Conservation (phyloP, 1,140 invertebrate genomes). For the Panagrolaimus sp. region DNA sequence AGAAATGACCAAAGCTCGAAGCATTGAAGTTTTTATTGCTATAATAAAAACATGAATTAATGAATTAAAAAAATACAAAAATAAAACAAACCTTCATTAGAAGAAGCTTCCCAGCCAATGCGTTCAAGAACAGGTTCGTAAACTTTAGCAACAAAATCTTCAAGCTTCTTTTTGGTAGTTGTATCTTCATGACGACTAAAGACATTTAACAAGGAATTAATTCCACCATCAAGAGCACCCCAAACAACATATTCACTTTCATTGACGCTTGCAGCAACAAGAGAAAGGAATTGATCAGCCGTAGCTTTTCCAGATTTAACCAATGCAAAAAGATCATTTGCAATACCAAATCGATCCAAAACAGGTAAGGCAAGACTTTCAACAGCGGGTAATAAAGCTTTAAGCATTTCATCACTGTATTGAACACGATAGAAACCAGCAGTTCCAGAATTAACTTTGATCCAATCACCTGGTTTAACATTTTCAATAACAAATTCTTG, state of each 20-base stretch:
- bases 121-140: constrained; percentile 58
- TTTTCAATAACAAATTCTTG: background rate
- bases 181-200: constrained; percentile 40
- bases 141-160: constrained; percentile 57
- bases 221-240: constrained; percentile 38
- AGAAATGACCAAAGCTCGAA: constrained; percentile 77
- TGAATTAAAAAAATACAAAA: constrained; percentile 23
- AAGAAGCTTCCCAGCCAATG: constrained; percentile 61
- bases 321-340: constrained; percentile 86
- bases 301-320: constrained; percentile 59
- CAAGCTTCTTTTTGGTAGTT: constrained; percentile 56
- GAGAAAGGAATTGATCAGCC: constrained; percentile 48
- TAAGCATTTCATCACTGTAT: constrained; percentile 75
- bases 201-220: constrained; percentile 27
- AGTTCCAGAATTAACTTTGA: constrained; percentile 62
- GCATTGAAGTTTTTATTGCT: constrained; percentile 69
- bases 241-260: constrained; percentile 58
- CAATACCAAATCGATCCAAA: constrained; percentile 79
- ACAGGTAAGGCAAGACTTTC: constrained; percentile 73
- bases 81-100: constrained; percentile 59
- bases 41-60: constrained; percentile 20
- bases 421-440: constrained; percentile 70
- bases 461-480: constrained; percentile 12
- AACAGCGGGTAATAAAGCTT: constrained; percentile 74
- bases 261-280: constrained; percentile 41